Conservation (phyloP, 1,140 invertebrate genomes). For the Nephotettix cincticeps region DNA sequence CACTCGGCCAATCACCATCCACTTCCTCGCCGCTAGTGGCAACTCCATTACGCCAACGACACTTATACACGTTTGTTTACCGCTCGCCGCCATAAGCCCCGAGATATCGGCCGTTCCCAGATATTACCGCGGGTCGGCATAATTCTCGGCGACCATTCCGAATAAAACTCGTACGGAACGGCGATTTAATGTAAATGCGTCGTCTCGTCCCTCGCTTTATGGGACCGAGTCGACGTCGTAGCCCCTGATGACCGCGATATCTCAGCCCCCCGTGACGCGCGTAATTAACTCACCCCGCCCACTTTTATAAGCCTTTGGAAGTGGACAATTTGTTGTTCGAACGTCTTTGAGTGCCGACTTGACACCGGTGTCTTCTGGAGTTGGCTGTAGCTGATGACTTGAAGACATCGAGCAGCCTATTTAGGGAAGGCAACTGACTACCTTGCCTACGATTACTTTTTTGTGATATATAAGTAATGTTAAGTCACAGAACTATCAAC, state of each 20-base stretch:
- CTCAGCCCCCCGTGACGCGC: slow-evolving; percentile 4
- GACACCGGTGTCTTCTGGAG: neutral
- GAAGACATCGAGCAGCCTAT: too few relatives aligned
- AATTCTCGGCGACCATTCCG: slow-evolving; percentile 11
- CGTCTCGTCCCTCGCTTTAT: slow-evolving; percentile 11
- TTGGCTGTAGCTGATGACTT: too few relatives aligned
- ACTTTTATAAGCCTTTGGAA: slow-evolving; percentile 9
- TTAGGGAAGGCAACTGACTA: too few relatives aligned
- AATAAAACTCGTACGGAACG: slow-evolving; percentile 20
- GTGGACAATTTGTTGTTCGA: neutral
- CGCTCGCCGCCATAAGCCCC: too few relatives aligned
- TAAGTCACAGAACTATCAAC: too few relatives aligned
- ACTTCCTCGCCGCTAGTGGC: too few relatives aligned
- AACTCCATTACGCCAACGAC: too few relatives aligned
- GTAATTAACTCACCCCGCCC: slow-evolving; percentile 17
- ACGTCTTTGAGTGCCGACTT: neutral
- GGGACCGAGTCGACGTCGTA: neutral
- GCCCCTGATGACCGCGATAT: neutral
- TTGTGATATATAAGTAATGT: too few relatives aligned
- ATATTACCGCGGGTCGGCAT: neutral
- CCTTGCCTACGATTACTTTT: too few relatives aligned
- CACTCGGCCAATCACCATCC: too few relatives aligned
- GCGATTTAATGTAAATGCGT: slow-evolving; percentile 19
- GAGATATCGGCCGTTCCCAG: neutral
- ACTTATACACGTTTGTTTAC: too few relatives aligned